A percentile compares a stretch with the other conserved stretches of the same genome.
Conservation (phyloP, 2,888 invertebrate species). For the Morinoia aosen region DNA sequence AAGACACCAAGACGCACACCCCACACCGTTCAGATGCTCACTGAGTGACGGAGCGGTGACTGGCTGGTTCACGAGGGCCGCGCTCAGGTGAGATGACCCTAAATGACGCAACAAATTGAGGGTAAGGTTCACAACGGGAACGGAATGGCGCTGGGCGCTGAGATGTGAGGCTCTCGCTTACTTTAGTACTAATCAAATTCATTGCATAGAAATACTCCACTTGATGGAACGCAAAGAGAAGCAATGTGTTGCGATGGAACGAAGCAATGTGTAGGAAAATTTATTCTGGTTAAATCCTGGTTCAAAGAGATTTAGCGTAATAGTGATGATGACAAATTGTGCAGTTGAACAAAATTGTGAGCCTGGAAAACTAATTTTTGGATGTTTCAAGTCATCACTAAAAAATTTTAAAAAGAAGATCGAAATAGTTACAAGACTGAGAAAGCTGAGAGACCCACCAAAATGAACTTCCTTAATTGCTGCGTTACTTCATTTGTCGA, state of each 20-base stretch:
- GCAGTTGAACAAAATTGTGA: too few relatives aligned
- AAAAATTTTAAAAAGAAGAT: not conserved
- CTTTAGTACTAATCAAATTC: not conserved
- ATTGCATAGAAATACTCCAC: not conserved
- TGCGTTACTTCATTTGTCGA: not conserved
- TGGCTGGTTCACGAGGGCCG: not conserved
- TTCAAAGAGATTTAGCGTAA: too few relatives aligned
- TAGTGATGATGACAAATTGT: too few relatives aligned
- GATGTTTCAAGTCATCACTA: not conserved
- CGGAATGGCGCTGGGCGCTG: not conserved
- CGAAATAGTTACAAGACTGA: not conserved
- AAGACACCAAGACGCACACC: not conserved
- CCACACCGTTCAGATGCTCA: not conserved
- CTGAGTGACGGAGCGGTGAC: not conserved
- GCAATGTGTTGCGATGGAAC: too few relatives aligned
- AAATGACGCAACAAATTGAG: slow-evolving; percentile 22
- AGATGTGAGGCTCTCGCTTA: not conserved
- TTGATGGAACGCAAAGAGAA: not conserved
- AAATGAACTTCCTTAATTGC: not conserved
- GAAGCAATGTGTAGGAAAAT: not conserved
- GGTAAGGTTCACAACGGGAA: not conserved
- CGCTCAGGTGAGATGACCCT: not conserved
- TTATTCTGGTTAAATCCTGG: not conserved
- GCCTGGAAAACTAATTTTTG: not conserved
- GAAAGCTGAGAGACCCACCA: not conserved